Evolutionary conservation across 2,888 invertebrate genomes (phyloP).

Genomic region (Sympetrum striolatum): DNA sequence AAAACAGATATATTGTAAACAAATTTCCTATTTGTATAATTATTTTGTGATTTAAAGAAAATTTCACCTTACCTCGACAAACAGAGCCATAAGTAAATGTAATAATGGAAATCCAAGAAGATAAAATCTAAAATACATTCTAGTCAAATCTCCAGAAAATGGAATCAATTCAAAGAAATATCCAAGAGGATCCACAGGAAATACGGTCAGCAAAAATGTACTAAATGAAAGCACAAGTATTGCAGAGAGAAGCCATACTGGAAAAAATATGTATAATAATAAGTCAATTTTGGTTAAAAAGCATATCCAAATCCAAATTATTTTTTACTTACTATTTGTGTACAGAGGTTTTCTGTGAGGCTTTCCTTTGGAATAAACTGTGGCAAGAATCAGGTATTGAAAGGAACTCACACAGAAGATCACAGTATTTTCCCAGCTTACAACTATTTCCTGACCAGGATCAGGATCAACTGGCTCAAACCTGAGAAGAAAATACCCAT

Average conservation of each 20-base stretch:
- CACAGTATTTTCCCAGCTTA: conserved; percentile 82
- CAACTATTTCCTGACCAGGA: conserved; percentile 61
- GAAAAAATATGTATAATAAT: conserved; percentile 50
- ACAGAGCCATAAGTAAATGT: conserved; percentile 66
- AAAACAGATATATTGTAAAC: too few species aligned
- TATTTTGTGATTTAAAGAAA: background rate
- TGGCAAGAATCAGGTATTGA: conserved; percentile 80
- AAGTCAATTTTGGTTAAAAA: background rate
- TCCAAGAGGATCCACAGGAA: conserved; percentile 64
- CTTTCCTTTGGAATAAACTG: conserved; percentile 80
- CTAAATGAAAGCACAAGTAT: conserved; percentile 4
- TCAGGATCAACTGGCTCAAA: conserved; percentile 61
- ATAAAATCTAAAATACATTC: conserved; percentile 64
- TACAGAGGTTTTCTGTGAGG: conserved; percentile 77
- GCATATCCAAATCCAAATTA: background rate
- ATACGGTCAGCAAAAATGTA: conserved; percentile 65
- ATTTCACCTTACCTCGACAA: conserved; percentile 66
- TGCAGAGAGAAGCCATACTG: conserved; percentile 59
- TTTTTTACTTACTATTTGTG: conserved; percentile 65
- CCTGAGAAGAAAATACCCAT: conserved; percentile 56
- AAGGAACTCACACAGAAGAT: conserved; percentile 77
- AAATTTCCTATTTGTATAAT: too few species aligned
- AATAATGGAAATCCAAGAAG: conserved; percentile 66
- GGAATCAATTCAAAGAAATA: conserved; percentile 66
- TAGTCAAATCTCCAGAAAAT: conserved; percentile 53